Percentiles rank a stretch among this genome's conserved stretches.
Conservation (phyloP, 1,140 invertebrate species). For the Rhysida immarginata region DNA sequence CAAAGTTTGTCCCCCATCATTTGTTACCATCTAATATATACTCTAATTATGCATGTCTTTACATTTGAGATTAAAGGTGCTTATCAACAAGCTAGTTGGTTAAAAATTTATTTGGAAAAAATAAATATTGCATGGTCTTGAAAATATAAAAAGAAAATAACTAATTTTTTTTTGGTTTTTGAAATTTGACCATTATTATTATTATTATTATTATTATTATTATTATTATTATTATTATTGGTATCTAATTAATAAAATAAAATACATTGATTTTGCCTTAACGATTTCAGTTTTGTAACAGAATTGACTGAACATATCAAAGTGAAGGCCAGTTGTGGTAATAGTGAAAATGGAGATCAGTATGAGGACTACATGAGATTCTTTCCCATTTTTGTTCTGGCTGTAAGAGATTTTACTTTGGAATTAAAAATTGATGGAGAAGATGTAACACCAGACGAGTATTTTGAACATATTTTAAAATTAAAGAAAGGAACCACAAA, state of each 20-base stretch:
- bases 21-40: no score
- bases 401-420: constrained; percentile 1
- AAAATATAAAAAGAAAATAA: not conserved
- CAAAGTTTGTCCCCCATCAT: no score
- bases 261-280: not conserved
- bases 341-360: not conserved
- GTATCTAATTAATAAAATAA: not conserved
- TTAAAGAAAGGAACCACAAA: not conserved
- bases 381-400: not conserved
- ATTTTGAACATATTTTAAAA: not conserved
- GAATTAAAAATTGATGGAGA: not conserved
- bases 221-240: not conserved
- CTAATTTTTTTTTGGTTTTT: no score
- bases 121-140: not conserved
- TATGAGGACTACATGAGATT: not conserved
- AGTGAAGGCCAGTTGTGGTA: not conserved
- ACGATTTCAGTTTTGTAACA: not conserved
- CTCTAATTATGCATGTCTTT: no score
- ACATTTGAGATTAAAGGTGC: not conserved
- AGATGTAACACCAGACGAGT: not conserved
- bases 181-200: not conserved
- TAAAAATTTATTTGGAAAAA: not conserved
- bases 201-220: no score
- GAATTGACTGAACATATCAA: not conserved
- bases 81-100: not conserved